Evolutionary conservation across 2,113 vertebrate genomes (phyloP), one percentile per base, ranked within the genome.

Genomic region (Cyprinodon brontotheroides): DNA sequence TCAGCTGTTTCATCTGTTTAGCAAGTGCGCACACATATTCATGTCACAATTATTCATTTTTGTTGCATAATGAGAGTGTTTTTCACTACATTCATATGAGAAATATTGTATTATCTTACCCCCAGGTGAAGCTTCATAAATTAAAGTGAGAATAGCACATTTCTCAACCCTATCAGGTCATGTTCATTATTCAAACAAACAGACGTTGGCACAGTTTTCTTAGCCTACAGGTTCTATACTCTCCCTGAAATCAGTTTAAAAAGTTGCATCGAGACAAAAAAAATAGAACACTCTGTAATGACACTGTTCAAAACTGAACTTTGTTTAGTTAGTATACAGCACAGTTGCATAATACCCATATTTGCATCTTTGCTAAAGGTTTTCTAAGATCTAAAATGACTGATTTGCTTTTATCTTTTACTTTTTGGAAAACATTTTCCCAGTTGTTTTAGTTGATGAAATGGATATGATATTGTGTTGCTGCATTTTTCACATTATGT

Each of bases 121-220:
- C 67, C 39, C 22, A 80, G 83, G 81, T 77, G 75, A 87, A 79
- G 77, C 81, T 75, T 82, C 78, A 89, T 89, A 83, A 89, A 91
- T 88, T 86, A 87, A 85, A 88, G 79, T 68, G 73, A 82, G 74
- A 72, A 63, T 65, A 81, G 74, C 64, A 61, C 86, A 71, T 83
- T 79, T 85, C 76, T 80, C 79, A 85, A 83, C 77, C 75, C 63
- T 84, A 87, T 76, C 82, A 89, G 90, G 90, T 89, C 90, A 89
- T 79, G 76, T 82, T 89, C 82, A 90, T 91, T 90, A 86, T 89
- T 91, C 88, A 87, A 79, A 85, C 74, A 82, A 87, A 90, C 83
- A 86, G 72, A 72, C 47, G 59, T 70, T 89, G 85, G 85, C 88
- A 90, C 87, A 85, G 84, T 87, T 91, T 87, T 65, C 79, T 64